A percentile compares a stretch with the other conserved stretches of the same genome.
Conservation (phyloP, 64 coral and sea anemone genomes). For the Catalaphyllia jardinei region DNA sequence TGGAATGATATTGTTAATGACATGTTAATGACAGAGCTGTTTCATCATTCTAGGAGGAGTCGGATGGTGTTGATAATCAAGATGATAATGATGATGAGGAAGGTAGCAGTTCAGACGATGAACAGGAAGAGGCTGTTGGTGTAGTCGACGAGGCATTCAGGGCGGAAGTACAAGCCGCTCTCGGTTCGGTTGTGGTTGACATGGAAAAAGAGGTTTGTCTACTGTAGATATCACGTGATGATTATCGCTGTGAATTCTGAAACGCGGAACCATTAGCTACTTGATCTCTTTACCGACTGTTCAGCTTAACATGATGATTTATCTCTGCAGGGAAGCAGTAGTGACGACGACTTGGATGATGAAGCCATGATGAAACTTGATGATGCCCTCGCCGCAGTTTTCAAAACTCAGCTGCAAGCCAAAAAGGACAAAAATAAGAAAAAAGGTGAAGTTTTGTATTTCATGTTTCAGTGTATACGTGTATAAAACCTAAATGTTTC, state of each 20-base stretch:
- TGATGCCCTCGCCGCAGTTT: conserved; percentile 82
- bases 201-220: conserved; percentile 63
- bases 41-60: background rate
- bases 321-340: conserved; percentile 12
- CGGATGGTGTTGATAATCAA: conserved; percentile 3
- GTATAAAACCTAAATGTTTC: too few relatives aligned
- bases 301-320: background rate
- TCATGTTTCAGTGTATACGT: too few relatives aligned
- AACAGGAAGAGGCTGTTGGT: conserved; percentile 52
- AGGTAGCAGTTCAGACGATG: conserved; percentile 60
- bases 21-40: background rate
- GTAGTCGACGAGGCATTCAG: conserved; percentile 87
- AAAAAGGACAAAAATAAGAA: conserved; percentile 81
- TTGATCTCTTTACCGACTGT: background rate
- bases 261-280: too few relatives aligned
- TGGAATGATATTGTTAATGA: too few relatives aligned
- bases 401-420: conserved; percentile 67
- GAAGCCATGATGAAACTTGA: conserved; percentile 96
- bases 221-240: too few relatives aligned
- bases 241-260: too few relatives aligned
- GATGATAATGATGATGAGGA: conserved; percentile 52
- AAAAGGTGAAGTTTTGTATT: conserved; percentile 55
- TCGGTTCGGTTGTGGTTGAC: conserved; percentile 68
- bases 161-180: conserved; percentile 82
- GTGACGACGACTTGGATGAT: conserved; percentile 90